These are phyloP conservation scores for Diploptera punctata DNA, from an alignment of 2,888 invertebrate species.

Conservation along the genomic window DNA sequence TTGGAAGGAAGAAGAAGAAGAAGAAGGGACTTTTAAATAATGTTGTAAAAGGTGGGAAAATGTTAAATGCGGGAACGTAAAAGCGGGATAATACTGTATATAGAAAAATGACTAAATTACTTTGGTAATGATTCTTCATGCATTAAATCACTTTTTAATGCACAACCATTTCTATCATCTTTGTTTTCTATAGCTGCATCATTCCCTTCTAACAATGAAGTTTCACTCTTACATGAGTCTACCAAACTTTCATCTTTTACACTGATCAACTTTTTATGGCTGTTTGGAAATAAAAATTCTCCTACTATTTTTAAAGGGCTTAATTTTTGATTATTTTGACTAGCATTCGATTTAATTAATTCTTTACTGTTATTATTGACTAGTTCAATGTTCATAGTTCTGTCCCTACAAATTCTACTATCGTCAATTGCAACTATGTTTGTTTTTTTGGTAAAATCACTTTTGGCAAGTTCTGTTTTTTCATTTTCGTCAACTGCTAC, in stretches of 20 bases:
- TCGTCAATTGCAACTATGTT: constrained; percentile 12
- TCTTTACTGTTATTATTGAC: constrained; percentile 44
- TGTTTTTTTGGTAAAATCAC: not conserved
- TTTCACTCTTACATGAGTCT: not conserved
- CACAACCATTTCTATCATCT: too few species aligned
- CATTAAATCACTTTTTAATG: too few species aligned
- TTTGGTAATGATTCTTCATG: too few species aligned
- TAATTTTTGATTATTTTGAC: constrained; percentile 51
- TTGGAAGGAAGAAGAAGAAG: too few species aligned
- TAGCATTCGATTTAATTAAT: constrained; percentile 44
- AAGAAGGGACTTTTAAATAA: too few species aligned
- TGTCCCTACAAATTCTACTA: not conserved
- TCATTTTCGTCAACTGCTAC: constrained; percentile 20
- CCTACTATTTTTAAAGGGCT: constrained; percentile 58
- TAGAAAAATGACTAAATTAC: too few species aligned
- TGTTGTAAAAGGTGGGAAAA: too few species aligned
- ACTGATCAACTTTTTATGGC: constrained; percentile 46
- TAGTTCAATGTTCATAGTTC: constrained; percentile 28
- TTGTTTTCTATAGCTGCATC: too few species aligned
- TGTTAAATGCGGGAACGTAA: too few species aligned
- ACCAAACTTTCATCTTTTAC: not conserved
- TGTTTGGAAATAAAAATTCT: constrained; percentile 54
- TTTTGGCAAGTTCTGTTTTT: constrained; percentile 26
- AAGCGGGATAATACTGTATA: too few species aligned
- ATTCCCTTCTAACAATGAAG: too few species aligned